These are phyloP conservation scores for Cygnus atratus DNA, from an alignment of 2,113 vertebrate genomes.

Conservation along the genomic window DNA sequence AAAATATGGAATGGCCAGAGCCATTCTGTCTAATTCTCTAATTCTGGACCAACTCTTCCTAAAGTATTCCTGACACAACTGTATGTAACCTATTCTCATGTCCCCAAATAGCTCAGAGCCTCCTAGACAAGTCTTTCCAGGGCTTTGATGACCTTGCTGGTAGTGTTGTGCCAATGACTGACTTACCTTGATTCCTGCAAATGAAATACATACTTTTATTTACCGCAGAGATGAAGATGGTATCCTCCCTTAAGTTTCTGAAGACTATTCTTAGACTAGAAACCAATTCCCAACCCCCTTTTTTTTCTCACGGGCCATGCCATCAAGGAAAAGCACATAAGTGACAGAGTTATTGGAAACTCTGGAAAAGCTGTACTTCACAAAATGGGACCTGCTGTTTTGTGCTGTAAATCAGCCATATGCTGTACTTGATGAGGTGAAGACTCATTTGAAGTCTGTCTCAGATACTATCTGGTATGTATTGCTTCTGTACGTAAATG, in stretches of 20 bases:
- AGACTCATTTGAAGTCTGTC: not conserved
- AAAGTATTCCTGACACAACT: not conserved
- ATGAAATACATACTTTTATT: not conserved
- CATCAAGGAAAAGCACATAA: not conserved
- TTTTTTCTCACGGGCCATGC: not conserved
- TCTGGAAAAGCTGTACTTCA: not conserved
- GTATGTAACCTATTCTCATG: not conserved
- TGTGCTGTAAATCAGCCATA: not conserved
- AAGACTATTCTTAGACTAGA: not conserved
- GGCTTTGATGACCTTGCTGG: rapidly evolving
- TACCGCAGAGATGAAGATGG: not conserved
- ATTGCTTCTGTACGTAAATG: not conserved
- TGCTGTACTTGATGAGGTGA: not conserved
- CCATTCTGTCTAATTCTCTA: not conserved
- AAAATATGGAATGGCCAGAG: not conserved
- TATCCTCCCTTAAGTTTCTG: not conserved
- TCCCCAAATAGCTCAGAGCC: not conserved
- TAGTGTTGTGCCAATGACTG: not conserved
- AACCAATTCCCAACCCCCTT: not conserved
- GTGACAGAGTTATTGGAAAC: not conserved
- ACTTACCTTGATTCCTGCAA: not conserved
- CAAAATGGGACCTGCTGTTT: not conserved
- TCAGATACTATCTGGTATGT: not conserved
- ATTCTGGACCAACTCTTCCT: not conserved
- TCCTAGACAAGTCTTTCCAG: not conserved